Conservation (phyloP, 2,888 invertebrate genomes). For the Drosophila lutescens region DNA sequence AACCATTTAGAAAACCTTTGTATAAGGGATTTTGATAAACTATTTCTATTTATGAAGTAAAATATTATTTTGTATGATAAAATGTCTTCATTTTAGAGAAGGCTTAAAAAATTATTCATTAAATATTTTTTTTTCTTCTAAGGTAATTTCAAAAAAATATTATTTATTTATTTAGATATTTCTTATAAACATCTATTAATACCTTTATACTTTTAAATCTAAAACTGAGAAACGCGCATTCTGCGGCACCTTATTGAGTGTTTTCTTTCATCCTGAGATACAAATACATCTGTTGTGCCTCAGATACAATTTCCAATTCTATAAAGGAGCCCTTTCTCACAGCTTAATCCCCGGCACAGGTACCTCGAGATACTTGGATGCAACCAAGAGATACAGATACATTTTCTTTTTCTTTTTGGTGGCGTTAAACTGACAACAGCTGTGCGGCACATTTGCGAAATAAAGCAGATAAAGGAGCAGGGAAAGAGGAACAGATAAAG, state of each 20-base stretch:
- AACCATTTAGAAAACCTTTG: too few species aligned
- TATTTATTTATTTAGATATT: too few species aligned
- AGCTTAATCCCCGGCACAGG: conserved; percentile 53
- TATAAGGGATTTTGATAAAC: too few species aligned
- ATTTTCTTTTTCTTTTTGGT: conserved; percentile 21
- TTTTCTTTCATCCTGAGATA: not conserved
- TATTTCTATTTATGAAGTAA: too few species aligned
- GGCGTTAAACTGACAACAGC: conserved; percentile 64
- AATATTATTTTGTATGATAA: too few species aligned
- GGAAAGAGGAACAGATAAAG: conserved; percentile 1
- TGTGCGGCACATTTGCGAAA: conserved; percentile 62
- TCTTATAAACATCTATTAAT: too few species aligned
- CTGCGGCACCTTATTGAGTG: not conserved
- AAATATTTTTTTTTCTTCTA: too few species aligned
- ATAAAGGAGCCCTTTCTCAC: conserved; percentile 13
- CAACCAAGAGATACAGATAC: conserved; percentile 66
- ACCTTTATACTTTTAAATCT: not conserved
- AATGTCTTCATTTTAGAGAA: too few species aligned
- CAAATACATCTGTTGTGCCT: conserved; percentile 5
- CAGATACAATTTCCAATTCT: conserved; percentile 18
- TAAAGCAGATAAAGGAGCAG: not conserved
- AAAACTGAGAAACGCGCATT: not conserved
- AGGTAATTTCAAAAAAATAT: too few species aligned
- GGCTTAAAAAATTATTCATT: too few species aligned
- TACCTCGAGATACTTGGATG: conserved; percentile 48